A percentile compares a stretch with the other conserved stretches of the same genome.
Evolutionary conservation across 2,113 vertebrate species (phyloP).

Genomic region (Pseudolaguvia tuberculata): DNA sequence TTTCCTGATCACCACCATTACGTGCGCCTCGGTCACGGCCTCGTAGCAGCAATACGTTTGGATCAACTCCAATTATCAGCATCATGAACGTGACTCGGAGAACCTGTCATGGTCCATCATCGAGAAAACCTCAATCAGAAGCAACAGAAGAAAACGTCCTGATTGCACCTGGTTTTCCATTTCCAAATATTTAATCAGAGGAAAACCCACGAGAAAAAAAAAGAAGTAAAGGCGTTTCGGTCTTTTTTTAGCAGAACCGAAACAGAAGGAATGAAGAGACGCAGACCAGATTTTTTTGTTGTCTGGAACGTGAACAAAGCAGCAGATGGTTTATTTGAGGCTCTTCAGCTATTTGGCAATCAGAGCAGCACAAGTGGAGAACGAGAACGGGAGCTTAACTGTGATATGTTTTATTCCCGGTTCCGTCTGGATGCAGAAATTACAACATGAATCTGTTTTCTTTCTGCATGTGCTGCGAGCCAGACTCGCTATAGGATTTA

Average conservation of each 20-base stretch:
- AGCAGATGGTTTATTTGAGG: constrained; percentile 43
- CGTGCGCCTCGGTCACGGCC: constrained; percentile 18
- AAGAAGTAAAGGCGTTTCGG: background rate
- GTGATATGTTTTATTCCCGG: constrained; percentile 31
- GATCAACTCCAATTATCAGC: constrained; percentile 26
- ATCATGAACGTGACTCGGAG: background rate
- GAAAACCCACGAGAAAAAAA: constrained; percentile 15
- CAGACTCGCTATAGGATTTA: background rate
- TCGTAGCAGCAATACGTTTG: constrained; percentile 6
- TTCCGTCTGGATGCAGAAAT: constrained; percentile 19
- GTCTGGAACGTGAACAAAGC: constrained; percentile 43
- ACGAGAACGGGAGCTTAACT: constrained; percentile 33
- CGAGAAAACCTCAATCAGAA: constrained; percentile 1
- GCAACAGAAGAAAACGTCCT: background rate
- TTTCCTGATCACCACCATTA: constrained; percentile 38
- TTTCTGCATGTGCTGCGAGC: constrained; percentile 4
- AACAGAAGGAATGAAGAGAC: constrained; percentile 32
- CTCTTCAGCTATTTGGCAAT: constrained; percentile 39
- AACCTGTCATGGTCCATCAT: constrained; percentile 3
- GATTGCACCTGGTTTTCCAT: constrained; percentile 13
- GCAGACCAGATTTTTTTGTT: constrained; percentile 15
- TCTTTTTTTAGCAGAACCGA: constrained; percentile 24
- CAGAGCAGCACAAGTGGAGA: constrained; percentile 28
- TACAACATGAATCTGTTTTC: constrained; percentile 31
- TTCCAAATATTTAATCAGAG: constrained; percentile 15